Percentiles rank a stretch among this genome's conserved stretches.
These are phyloP conservation scores for Hucho hucho DNA, from an alignment of 2,113 vertebrate genomes.

Conservation along the genomic window DNA sequence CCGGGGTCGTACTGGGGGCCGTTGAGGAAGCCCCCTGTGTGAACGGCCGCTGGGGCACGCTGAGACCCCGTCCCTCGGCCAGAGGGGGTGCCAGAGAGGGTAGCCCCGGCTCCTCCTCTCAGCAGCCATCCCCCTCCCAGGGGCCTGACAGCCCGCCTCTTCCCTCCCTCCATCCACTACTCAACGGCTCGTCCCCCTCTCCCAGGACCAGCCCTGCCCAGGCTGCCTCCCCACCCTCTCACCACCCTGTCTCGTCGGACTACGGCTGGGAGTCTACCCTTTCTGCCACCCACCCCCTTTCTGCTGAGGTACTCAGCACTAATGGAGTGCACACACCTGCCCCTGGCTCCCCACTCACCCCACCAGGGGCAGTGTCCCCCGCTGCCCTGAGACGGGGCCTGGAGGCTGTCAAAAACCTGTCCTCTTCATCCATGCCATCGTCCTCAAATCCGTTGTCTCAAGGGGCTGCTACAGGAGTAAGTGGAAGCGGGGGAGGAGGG, in stretches of 20 bases:
- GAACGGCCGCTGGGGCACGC: conserved; percentile 94
- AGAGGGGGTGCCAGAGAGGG: conserved; percentile 84
- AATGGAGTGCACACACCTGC: conserved; percentile 86
- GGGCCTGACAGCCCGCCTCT: conserved; percentile 81
- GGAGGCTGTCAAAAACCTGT: conserved; percentile 87
- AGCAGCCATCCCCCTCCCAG: conserved; percentile 79
- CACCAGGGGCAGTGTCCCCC: conserved; percentile 87
- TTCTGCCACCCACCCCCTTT: conserved; percentile 65
- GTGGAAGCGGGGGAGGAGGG: conserved; percentile 62
- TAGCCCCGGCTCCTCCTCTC: conserved; percentile 84
- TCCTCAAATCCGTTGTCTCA: conserved; percentile 67
- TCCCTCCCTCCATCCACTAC: conserved; percentile 72
- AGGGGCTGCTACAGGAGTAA: conserved; percentile 51
- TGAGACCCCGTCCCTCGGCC: conserved; percentile 81
- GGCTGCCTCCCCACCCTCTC: conserved; percentile 78
- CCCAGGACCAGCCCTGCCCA: conserved; percentile 86
- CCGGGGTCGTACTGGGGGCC: conserved; percentile 69
- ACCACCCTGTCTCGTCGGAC: conserved; percentile 71
- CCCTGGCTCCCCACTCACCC: conserved; percentile 66
- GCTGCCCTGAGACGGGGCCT: conserved; percentile 85
- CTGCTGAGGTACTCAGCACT: conserved; percentile 79
- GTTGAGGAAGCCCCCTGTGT: conserved; percentile 92
- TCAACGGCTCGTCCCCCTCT: conserved; percentile 85
- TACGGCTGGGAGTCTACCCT: conserved; percentile 84
- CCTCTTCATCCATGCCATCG: conserved; percentile 65